phyloP scores from a whole-genome alignment of 1,140 invertebrate genomes.

The Holotrichia oblita region DNA sequence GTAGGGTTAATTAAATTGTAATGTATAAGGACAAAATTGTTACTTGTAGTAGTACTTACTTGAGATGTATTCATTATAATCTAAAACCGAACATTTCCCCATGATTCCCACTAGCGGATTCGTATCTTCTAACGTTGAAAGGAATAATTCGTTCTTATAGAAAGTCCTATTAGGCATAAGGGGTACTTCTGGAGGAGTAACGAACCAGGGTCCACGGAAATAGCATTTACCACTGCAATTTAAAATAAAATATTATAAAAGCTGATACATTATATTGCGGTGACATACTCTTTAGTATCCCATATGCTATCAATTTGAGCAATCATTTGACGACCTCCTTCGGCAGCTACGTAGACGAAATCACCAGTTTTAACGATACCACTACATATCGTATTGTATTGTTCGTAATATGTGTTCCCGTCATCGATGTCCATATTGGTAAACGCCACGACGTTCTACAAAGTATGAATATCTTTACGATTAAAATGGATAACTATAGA shows the following conservation, averaged over 20 bases:
- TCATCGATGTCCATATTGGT: slow-evolving; percentile 69
- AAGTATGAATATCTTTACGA: slow-evolving; percentile 44
- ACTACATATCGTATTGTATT: slow-evolving; percentile 84
- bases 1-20: too few relatives aligned
- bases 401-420: slow-evolving; percentile 89
- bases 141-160: slow-evolving; percentile 94
- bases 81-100: slow-evolving; percentile 90
- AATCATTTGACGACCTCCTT: slow-evolving; percentile 86
- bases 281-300: slow-evolving; percentile 82
- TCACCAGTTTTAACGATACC: slow-evolving; percentile 90
- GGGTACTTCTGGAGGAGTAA: slow-evolving; percentile 87
- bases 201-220: slow-evolving; percentile 93
- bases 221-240: slow-evolving; percentile 82
- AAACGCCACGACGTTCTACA: slow-evolving; percentile 77
- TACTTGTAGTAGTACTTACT: slow-evolving; percentile 68
- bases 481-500: slow-evolving; percentile 18
- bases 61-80: slow-evolving; percentile 90
- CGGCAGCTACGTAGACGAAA: slow-evolving; percentile 91
- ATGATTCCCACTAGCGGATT: slow-evolving; percentile 91
- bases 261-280: neutral
- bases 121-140: slow-evolving; percentile 91
- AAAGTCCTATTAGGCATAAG: slow-evolving; percentile 80
- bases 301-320: slow-evolving; percentile 95
- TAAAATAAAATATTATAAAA: slow-evolving; percentile 50
- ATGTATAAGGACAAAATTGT: too few relatives aligned